These are phyloP conservation scores for Taphrorychus bicolor DNA, from an alignment of 2,888 invertebrate genomes.

Conservation along the genomic window DNA sequence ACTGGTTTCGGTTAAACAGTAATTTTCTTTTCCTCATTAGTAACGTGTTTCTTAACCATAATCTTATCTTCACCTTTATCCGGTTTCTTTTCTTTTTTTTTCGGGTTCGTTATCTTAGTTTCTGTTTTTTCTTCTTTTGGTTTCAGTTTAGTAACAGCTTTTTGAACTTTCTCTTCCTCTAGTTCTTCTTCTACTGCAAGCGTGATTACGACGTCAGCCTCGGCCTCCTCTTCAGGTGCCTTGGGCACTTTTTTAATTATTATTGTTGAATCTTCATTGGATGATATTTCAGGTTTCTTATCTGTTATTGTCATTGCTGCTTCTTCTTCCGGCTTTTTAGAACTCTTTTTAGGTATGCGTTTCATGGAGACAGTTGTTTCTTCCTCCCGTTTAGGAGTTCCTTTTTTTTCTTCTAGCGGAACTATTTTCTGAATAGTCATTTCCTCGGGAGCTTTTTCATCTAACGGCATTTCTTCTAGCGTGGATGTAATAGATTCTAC, in stretches of 20 bases:
- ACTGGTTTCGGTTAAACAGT: constrained; percentile 3
- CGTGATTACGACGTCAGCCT: no score
- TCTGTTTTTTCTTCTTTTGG: constrained; percentile 57
- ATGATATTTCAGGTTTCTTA: not conserved
- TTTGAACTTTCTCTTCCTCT: constrained; percentile 56
- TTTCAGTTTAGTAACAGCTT: constrained; percentile 13
- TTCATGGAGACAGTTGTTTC: constrained; percentile 10
- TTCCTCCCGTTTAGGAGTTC: constrained; percentile 7
- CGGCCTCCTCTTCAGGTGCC: no score
- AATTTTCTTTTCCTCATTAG: constrained; percentile 48
- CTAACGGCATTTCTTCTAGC: not conserved
- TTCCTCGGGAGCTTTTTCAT: constrained; percentile 41
- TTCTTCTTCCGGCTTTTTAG: constrained; percentile 17
- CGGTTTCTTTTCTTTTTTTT: constrained; percentile 46
- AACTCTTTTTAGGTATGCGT: constrained; percentile 43
- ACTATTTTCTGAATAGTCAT: constrained; percentile 50
- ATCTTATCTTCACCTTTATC: constrained; percentile 42
- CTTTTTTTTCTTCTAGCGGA: constrained; percentile 6
- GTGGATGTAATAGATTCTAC: constrained; percentile 38
- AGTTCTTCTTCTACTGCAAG: constrained; percentile 57
- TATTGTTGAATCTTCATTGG: constrained; percentile 41
- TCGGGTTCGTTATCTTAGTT: constrained; percentile 45
- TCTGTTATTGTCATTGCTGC: constrained; percentile 50
- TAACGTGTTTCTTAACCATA: constrained; percentile 48
- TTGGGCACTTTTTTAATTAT: constrained; percentile 49